These are phyloP conservation scores for Zaprionus obscuricornis DNA, from an alignment of 2,888 invertebrate species.

Conservation along the genomic window DNA sequence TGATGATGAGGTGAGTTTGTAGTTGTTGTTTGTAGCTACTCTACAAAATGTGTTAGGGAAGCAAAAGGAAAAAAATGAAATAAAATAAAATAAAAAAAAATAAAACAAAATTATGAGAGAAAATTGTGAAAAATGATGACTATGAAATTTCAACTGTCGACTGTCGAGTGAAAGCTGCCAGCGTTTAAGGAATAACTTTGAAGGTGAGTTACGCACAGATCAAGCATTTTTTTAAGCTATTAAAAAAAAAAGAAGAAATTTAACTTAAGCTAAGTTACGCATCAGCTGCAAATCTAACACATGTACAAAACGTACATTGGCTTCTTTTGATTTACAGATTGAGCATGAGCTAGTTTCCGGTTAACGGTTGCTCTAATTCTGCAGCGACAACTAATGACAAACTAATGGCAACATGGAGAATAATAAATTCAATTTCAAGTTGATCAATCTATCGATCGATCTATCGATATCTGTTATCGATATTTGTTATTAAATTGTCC, in stretches of 20 bases:
- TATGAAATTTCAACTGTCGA: too few relatives aligned
- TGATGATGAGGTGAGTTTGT: slow-evolving; percentile 98
- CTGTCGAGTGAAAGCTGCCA: too few relatives aligned
- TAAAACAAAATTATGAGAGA: too few relatives aligned
- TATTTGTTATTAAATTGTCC: slow-evolving; percentile 5
- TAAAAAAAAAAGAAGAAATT: neutral
- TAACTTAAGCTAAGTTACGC: slow-evolving; percentile 10
- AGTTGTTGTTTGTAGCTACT: slow-evolving; percentile 88
- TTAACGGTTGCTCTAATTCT: neutral
- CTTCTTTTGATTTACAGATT: slow-evolving; percentile 59
- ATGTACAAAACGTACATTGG: slow-evolving; percentile 7
- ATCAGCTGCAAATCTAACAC: neutral
- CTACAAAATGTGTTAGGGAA: neutral
- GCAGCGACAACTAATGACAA: neutral
- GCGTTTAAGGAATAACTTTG: too few relatives aligned
- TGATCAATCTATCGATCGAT: too few relatives aligned
- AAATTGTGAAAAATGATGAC: too few relatives aligned
- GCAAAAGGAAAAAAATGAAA: too few relatives aligned
- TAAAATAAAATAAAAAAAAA: too few relatives aligned
- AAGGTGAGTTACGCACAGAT: slow-evolving; percentile 17
- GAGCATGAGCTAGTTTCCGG: slow-evolving; percentile 7
- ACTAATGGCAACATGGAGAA: too few relatives aligned
- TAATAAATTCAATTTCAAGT: too few relatives aligned
- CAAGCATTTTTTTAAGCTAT: too few relatives aligned
- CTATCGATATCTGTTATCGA: too few relatives aligned